Evolutionary conservation across 2,797 vertebrate genomes (phyloP), one percentile per base, ranked within the genome.

Genomic region (Acanthiza pusilla): DNA sequence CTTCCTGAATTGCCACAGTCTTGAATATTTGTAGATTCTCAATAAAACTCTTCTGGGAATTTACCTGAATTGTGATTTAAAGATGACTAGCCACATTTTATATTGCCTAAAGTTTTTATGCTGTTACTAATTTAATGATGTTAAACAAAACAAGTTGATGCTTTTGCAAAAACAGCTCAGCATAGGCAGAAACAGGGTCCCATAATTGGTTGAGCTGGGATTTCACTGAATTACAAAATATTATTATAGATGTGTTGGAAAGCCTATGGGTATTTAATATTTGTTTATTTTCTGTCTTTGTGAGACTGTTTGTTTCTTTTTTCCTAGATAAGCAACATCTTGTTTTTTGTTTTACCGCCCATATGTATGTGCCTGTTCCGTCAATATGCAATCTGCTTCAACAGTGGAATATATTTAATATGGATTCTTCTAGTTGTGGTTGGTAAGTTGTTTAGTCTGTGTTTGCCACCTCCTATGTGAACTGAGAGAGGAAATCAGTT

Each of bases 331-430:
- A 99, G 99, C 99, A 99, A 99, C 97, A 34, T 99, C 97, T 98
- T 99, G 97, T 99, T 99, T 98, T 99, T 99, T 97, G 94, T 99
- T 97, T 98, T 99, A 91, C 99, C 99, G 29, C 99, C 99, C 92
- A 99, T 99, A 98, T 98, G 99, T 98, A 99, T 99, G 99, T 99
- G 98, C 97, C 98, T 99, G 95, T 99, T 99, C 93, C 99, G 98
- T 89, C 99, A 99, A 96, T 99, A 99, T 10, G 99, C 99, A 85
- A 98, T 98, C 77, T 99, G 98, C 97, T 99, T 99, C 99, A 99
- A 99, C 99, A 99, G 98, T 81, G 99, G 99, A 96, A 99, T 99
- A 97, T 99, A 99, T 98, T 98, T 99, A 96, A 99, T 99, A 96
- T 99, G 99, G 99, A 98, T 98, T 88, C 98, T 99, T 11, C 98